phyloP scores from a whole-genome alignment of 2,888 invertebrate species.

The Andrena chrysosceles region DNA sequence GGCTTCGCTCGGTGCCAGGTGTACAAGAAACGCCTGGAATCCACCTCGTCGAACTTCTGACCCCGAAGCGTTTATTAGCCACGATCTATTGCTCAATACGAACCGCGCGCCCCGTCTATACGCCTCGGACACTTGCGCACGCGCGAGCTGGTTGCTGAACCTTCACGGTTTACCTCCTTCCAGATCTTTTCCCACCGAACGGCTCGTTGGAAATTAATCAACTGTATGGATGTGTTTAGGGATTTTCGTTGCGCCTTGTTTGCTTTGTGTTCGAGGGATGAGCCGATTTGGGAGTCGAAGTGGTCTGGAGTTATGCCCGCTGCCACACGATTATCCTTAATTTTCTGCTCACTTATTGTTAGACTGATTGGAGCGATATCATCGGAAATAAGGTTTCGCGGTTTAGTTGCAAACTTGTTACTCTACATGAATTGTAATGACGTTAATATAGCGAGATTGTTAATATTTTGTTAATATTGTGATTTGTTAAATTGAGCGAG shows the following conservation, averaged over 20 bases:
- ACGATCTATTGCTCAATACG: slow-evolving; percentile 67
- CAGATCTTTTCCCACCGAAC: neutral
- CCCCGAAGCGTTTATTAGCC: slow-evolving; percentile 71
- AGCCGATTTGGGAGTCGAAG: no score
- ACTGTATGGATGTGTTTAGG: neutral
- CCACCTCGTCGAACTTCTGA: slow-evolving; percentile 70
- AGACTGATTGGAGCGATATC: no score
- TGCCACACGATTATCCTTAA: no score
- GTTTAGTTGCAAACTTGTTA: no score
- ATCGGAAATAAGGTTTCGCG: no score
- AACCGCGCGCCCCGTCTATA: slow-evolving; percentile 44
- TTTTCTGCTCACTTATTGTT: no score
- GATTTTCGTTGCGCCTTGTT: neutral
- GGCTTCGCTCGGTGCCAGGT: slow-evolving; percentile 62
- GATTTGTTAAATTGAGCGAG: no score
- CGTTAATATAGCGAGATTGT: no score
- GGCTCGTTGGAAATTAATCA: neutral
- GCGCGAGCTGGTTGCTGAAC: neutral
- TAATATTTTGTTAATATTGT: no score
- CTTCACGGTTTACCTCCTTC: slow-evolving; percentile 3
- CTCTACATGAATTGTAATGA: no score
- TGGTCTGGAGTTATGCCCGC: no score
- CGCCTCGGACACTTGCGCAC: slow-evolving; percentile 14
- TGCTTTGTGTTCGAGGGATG: no score
- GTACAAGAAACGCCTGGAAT: slow-evolving; percentile 67